phyloP scores from a whole-genome alignment of 2,888 invertebrate species.

The Zygaena filipendulae region DNA sequence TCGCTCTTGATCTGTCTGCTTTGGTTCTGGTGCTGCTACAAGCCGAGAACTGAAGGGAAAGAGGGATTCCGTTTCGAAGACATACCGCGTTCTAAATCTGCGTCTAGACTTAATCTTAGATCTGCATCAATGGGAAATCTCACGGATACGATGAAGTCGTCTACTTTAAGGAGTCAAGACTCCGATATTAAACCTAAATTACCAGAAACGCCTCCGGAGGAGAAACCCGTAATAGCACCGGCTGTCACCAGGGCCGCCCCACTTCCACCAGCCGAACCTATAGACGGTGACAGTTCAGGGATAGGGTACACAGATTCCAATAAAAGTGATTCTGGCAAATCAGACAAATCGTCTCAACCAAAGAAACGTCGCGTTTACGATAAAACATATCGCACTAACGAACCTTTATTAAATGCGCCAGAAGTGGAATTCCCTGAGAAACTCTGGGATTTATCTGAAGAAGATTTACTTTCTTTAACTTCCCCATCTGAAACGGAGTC shows the following conservation, averaged over 20 bases:
- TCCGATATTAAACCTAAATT: slow-evolving; percentile 42
- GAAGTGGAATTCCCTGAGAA: slow-evolving; percentile 84
- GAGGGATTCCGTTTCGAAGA: slow-evolving; percentile 66
- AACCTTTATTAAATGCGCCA: slow-evolving; percentile 81
- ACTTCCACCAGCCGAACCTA: slow-evolving; percentile 29
- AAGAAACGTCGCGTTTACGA: slow-evolving; percentile 82
- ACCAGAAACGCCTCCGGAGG: slow-evolving; percentile 47
- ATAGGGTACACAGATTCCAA: slow-evolving; percentile 64
- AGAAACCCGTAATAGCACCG: slow-evolving; percentile 30
- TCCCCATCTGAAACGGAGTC: slow-evolving; percentile 71
- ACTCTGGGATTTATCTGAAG: slow-evolving; percentile 79
- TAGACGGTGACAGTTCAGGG: slow-evolving; percentile 59
- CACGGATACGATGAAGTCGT: slow-evolving; percentile 58
- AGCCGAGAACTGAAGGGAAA: slow-evolving; percentile 67
- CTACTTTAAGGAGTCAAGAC: slow-evolving; percentile 41
- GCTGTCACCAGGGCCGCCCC: slow-evolving; percentile 39
- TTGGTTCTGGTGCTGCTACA: slow-evolving; percentile 72
- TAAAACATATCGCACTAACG: slow-evolving; percentile 84
- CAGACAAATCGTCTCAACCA: slow-evolving; percentile 53
- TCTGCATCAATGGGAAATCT: slow-evolving; percentile 63
- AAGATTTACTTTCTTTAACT: slow-evolving; percentile 65
- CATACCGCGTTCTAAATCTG: slow-evolving; percentile 68
- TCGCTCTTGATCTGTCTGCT: slow-evolving; percentile 70
- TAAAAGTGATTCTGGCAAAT: slow-evolving; percentile 59
- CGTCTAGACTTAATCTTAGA: slow-evolving; percentile 68